Conservation (phyloP, 2,797 vertebrate genomes). For the Delichon dasypus region DNA sequence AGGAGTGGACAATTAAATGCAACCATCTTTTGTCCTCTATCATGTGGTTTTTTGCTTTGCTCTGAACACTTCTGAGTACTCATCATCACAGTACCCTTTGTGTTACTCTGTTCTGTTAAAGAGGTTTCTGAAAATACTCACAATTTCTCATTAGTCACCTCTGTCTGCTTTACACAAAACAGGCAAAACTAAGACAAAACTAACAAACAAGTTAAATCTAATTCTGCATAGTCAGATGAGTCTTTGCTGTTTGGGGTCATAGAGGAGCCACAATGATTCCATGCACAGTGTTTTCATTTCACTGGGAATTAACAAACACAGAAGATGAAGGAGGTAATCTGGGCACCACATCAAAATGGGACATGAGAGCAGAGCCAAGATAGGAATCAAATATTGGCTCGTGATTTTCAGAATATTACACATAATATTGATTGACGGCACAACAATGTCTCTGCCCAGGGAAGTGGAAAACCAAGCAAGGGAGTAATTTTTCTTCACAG, state of each 20-base stretch:
- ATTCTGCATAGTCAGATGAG: not conserved
- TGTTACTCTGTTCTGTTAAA: not conserved
- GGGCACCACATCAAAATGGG: constrained; percentile 36
- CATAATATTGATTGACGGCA: constrained; percentile 44
- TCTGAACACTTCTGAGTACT: not conserved
- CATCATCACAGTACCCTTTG: not conserved
- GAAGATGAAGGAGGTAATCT: constrained; percentile 48
- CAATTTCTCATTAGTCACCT: not conserved
- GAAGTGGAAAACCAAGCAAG: constrained; percentile 38
- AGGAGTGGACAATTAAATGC: not conserved
- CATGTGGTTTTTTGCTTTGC: not conserved
- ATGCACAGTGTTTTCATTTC: not conserved
- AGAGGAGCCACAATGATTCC: not conserved
- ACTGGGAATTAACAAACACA: constrained; percentile 18
- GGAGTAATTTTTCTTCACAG: constrained; percentile 47
- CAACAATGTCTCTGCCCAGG: constrained; percentile 47
- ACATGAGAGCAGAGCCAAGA: constrained; percentile 39
- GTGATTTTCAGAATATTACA: constrained; percentile 23
- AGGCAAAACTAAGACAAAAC: not conserved
- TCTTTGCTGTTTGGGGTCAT: not conserved
- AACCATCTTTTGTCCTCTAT: not conserved
- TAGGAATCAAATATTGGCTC: constrained; percentile 28
- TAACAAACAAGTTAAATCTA: not conserved
- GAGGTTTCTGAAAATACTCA: not conserved
- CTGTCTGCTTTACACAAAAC: not conserved